These are phyloP conservation scores for Malachius bipustulatus DNA, from an alignment of 2,888 invertebrate genomes.

Conservation along the genomic window DNA sequence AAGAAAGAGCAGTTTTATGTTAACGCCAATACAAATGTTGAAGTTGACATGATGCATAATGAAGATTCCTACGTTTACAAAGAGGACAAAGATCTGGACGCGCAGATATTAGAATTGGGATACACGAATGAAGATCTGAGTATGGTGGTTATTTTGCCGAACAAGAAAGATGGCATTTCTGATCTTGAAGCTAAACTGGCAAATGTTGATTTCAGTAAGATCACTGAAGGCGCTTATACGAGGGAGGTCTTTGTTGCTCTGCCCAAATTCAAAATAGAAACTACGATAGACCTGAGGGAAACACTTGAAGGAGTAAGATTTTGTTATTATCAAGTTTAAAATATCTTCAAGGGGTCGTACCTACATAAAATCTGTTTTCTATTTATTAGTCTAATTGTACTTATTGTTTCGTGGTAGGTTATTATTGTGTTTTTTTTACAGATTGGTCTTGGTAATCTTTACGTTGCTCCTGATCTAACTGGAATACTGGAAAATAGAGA, in stretches of 20 bases:
- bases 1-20: slow-evolving; percentile 50
- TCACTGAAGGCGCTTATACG: slow-evolving; percentile 37
- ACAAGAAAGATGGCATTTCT: slow-evolving; percentile 50
- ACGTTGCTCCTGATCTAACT: too few species aligned
- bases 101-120: slow-evolving; percentile 55
- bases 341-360: too few species aligned
- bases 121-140: slow-evolving; percentile 57
- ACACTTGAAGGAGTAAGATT: slow-evolving; percentile 56
- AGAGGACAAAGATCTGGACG: slow-evolving; percentile 41
- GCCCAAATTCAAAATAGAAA: slow-evolving; percentile 74
- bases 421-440: too few species aligned
- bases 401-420: too few species aligned
- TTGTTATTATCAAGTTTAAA: too few species aligned
- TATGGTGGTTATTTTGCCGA: slow-evolving; percentile 66
- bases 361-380: too few species aligned
- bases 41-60: slow-evolving; percentile 63
- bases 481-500: too few species aligned
- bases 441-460: too few species aligned
- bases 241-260: slow-evolving; percentile 54
- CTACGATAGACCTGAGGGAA: slow-evolving; percentile 50
- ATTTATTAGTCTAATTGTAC: too few species aligned
- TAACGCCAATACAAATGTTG: slow-evolving; percentile 40
- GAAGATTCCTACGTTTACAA: slow-evolving; percentile 43
- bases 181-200: slow-evolving; percentile 50
- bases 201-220: slow-evolving; percentile 40